phyloP scores from a whole-genome alignment of 2,113 vertebrate species.

The Oryzias celebensis region DNA sequence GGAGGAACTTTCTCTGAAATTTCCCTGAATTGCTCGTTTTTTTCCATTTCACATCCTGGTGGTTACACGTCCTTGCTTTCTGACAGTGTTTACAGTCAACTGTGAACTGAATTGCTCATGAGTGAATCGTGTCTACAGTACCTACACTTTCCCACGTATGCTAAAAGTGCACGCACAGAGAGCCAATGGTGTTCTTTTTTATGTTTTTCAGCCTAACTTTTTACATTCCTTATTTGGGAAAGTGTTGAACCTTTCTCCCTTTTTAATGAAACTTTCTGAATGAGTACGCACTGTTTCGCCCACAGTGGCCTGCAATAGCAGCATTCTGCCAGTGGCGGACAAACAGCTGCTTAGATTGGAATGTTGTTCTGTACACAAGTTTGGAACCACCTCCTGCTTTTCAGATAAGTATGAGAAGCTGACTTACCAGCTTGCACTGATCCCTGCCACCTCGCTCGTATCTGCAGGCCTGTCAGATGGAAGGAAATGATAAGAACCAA shows the following conservation, averaged over 20 bases:
- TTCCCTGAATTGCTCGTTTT: not conserved
- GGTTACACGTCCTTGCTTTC: too few species aligned
- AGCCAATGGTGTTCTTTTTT: not conserved
- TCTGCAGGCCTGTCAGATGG: not conserved
- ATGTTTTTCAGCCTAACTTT: too few species aligned
- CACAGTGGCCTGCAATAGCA: constrained; percentile 22
- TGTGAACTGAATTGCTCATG: not conserved
- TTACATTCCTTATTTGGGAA: too few species aligned
- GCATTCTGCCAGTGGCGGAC: not conserved
- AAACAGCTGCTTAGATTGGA: constrained; percentile 23
- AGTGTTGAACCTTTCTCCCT: too few species aligned
- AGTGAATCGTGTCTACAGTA: constrained; percentile 12
- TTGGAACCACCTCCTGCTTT: constrained; percentile 12
- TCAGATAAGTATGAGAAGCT: not conserved
- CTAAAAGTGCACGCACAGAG: not conserved
- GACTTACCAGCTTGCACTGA: constrained; percentile 15
- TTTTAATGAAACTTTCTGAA: not conserved
- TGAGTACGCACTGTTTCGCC: constrained; percentile 22
- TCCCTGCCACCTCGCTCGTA: not conserved
- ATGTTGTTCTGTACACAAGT: constrained; percentile 46
- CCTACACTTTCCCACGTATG: constrained; percentile 16
- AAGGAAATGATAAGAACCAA: not conserved
- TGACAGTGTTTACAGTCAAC: constrained; percentile 39
- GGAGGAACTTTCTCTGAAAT: not conserved
- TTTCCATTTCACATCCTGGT: not conserved